Percentiles rank a stretch among this genome's conserved stretches.
Evolutionary conservation across 2,888 invertebrate species (phyloP).

Genomic region (Apoderus coryli): DNA sequence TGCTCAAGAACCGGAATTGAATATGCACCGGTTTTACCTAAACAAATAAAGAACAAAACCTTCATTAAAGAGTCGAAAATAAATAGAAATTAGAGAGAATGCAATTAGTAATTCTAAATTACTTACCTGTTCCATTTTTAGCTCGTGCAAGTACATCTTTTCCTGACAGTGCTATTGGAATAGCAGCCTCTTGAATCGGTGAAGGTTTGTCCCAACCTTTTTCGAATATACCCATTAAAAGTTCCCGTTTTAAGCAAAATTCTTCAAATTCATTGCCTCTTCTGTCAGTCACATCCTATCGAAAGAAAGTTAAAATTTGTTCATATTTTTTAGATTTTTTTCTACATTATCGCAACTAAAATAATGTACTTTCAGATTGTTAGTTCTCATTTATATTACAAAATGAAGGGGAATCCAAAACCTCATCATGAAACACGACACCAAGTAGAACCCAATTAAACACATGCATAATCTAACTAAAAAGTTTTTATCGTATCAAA

Average conservation of each 20-base stretch:
- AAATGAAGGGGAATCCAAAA: conserved; percentile 32
- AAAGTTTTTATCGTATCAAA: too few species aligned
- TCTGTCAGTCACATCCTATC: conserved; percentile 92
- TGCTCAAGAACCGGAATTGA: conserved; percentile 97
- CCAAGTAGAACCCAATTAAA: too few species aligned
- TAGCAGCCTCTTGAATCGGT: conserved; percentile 98
- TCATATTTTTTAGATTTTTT: too few species aligned
- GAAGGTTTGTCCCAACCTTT: conserved; percentile 99
- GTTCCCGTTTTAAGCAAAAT: conserved; percentile 91
- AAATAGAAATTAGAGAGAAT: conserved; percentile 4
- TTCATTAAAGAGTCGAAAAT: background rate
- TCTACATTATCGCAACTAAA: conserved; percentile 4
- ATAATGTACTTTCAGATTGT: conserved; percentile 2
- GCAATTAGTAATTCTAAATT: too few species aligned
- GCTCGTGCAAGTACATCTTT: conserved; percentile 97
- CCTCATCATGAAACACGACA: conserved; percentile 25
- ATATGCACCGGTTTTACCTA: conserved; percentile 92
- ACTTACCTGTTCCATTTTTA: conserved; percentile 88
- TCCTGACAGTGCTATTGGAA: conserved; percentile 95
- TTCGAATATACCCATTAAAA: conserved; percentile 99
- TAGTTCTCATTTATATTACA: conserved; percentile 26
- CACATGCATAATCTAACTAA: too few species aligned
- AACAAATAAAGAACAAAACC: conserved; percentile 4
- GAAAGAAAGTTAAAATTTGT: conserved; percentile 10
- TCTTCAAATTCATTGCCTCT: conserved; percentile 99